Percentiles rank a stretch among this genome's conserved stretches.
phyloP scores from a whole-genome alignment of 2,113 vertebrate genomes.

The Fulica atra region DNA sequence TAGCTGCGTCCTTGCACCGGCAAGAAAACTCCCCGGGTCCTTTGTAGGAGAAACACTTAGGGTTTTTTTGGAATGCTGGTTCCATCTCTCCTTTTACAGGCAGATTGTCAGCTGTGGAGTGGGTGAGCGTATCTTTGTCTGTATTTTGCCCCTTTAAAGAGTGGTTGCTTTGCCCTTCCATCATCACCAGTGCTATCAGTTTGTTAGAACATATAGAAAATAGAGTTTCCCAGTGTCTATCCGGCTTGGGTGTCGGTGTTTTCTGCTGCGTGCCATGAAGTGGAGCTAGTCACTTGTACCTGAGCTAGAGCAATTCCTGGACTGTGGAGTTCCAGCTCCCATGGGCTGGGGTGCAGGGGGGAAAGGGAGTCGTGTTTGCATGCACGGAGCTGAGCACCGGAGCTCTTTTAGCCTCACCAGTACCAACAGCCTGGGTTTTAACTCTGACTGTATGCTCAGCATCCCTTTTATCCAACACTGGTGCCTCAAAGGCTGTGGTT shows the following conservation, averaged over 20 bases:
- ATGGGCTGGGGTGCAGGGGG: fast-evolving
- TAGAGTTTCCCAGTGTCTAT: not conserved
- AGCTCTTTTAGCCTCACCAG: fast-evolving
- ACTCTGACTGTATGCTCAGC: fast-evolving
- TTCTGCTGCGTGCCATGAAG: not conserved
- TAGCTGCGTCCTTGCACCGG: not conserved
- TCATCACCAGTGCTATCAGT: fast-evolving
- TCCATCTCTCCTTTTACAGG: not conserved
- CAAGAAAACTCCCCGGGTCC: not conserved
- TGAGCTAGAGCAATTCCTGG: not conserved
- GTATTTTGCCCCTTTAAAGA: not conserved
- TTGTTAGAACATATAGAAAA: not conserved
- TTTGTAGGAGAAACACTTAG: not conserved
- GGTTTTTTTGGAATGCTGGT: conserved; percentile 40
- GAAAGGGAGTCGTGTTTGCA: not conserved
- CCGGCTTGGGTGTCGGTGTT: not conserved
- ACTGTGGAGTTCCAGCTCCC: not conserved
- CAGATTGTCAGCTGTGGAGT: not conserved
- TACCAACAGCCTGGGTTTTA: fast-evolving
- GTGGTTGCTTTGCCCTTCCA: not conserved
- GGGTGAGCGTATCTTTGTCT: not conserved
- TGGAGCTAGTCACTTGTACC: not conserved
- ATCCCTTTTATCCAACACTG: not conserved
- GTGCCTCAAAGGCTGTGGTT: not conserved
- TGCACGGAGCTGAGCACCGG: fast-evolving